These are phyloP conservation scores for Menura novaehollandiae DNA, from an alignment of 2,113 vertebrate species.

Conservation along the genomic window DNA sequence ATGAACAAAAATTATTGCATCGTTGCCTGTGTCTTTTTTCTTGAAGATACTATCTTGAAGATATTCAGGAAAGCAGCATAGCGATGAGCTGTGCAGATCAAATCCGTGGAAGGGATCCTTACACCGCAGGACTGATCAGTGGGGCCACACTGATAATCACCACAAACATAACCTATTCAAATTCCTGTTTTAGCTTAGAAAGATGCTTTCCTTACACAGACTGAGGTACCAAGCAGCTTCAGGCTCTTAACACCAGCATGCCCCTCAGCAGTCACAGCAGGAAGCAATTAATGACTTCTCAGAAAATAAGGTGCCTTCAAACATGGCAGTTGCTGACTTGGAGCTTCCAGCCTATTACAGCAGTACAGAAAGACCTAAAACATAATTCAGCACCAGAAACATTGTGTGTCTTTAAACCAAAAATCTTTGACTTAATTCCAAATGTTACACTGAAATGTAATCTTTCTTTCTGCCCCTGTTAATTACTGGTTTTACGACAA, in stretches of 20 bases:
- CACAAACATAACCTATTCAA: neutral
- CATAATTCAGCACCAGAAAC: neutral
- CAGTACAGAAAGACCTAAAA: neutral
- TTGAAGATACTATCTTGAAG: neutral
- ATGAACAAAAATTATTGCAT: neutral
- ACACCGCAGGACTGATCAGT: neutral
- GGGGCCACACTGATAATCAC: neutral
- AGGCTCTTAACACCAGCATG: neutral
- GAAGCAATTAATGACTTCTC: conserved; percentile 15
- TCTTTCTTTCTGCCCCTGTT: neutral
- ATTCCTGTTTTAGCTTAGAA: neutral
- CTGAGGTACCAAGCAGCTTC: neutral
- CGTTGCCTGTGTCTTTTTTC: neutral
- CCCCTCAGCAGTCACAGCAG: neutral
- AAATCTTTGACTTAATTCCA: conserved; percentile 1
- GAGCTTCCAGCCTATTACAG: neutral
- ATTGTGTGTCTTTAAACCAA: neutral
- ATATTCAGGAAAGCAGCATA: neutral
- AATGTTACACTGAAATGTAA: neutral
- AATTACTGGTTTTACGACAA: neutral
- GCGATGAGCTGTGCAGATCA: accelerated
- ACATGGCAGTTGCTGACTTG: neutral
- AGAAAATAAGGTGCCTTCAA: conserved; percentile 15
- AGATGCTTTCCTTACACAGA: neutral
- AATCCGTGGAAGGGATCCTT: neutral